Base-by-base conservation (phyloP, 2,797 vertebrate species). In the Melanotaenia parkinsoni region DNA sequence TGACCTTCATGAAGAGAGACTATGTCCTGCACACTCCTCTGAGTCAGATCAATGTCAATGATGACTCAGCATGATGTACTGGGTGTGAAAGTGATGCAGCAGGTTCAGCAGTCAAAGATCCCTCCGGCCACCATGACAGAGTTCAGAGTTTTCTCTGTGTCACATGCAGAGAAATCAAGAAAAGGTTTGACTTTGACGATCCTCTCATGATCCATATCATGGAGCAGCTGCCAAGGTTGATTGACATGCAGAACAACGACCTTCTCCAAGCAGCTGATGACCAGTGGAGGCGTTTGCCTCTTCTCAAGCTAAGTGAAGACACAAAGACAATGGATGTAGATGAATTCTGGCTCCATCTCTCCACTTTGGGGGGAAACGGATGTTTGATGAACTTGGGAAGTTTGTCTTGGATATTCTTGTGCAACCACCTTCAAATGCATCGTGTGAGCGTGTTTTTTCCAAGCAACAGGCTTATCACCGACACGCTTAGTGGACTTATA, bases 341-440 rank as follows among this genome's bases (percentile, higher is more conserved):
- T 43, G 22, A 28, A 26, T 61, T 43, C 37, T 28, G 37, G 24
- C 13, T 8, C 59, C 35, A 26, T 40, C n/a, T 38, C 59, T 22
- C 32, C 1, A 61, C 37, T 28, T 43, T 61, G 37, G 59, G 7
- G 37, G 12, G 40, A 24, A 35, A 35, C 35, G 6, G 22, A 6
- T 61, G 59, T 61, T 40, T 14, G 16, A 3, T 5, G 59, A 61
- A 61, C 38, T 35, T 12, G 24, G 59, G 20, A 3, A 43, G 24
- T 45, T 26, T 28, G 38, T 13, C 38, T 4, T 14, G 3, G 38
- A 40, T 40, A 16, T 16, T 13, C 38, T 40, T 13, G 38, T 40
- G 38, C 35, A 8, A 35, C 13, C 59, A 8, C 38, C 45, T 62
- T 62, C 59, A 62, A 62, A 62, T 62, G 38, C 24, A 43, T 62